Evolutionary conservation across 1,140 invertebrate genomes (phyloP), one percentile per base, ranked within the genome.

Genomic region (Bursaphelenchus mucronatus): DNA sequence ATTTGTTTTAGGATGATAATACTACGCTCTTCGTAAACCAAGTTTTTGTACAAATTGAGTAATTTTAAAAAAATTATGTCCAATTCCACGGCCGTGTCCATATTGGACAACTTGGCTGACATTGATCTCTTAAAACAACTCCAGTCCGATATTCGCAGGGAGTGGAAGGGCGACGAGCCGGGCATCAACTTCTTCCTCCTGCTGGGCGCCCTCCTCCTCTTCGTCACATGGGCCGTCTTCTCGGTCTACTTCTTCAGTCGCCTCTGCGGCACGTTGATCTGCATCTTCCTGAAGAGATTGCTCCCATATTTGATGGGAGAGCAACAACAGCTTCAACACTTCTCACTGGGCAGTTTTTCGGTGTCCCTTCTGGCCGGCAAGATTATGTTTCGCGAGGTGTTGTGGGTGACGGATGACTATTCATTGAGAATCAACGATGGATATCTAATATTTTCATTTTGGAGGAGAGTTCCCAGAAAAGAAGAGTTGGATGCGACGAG

Each of bases 331-430:
- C 45, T 39, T 56, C 19, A 61, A 11, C 72, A 75, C 52, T 75
- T 82, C 0, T 66, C 50, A 17, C 58, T 77, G 80, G 92, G 93
- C 66, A 96, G 94, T 13, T 88, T 97, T 75, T 92, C 92, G 2
- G 84, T 95, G 11, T 93, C 93, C 83, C 90, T 92, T 39, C 84
- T 97, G 67, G 92, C 92, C 69, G 95, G 95, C 3, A 97, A 97
- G 85, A 90, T 97, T 47, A 98, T 98, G 94, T 96, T 97, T 84
- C 86, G 93, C 70, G 92, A 97, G 85, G 87, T 97, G 77, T 88
- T 91, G 55, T 94, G 91, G 74, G 90, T 95, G 47, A 94, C 90
- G 53, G 89, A 92, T 83, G 94, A 98, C 84, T 95, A 90, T 82
- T 90, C 90, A 44, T 81, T 95, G 46, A 86, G 92, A 73, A 87